phyloP scores from a whole-genome alignment of 1,140 invertebrate genomes.

The Zaprionus kolodkinae region DNA sequence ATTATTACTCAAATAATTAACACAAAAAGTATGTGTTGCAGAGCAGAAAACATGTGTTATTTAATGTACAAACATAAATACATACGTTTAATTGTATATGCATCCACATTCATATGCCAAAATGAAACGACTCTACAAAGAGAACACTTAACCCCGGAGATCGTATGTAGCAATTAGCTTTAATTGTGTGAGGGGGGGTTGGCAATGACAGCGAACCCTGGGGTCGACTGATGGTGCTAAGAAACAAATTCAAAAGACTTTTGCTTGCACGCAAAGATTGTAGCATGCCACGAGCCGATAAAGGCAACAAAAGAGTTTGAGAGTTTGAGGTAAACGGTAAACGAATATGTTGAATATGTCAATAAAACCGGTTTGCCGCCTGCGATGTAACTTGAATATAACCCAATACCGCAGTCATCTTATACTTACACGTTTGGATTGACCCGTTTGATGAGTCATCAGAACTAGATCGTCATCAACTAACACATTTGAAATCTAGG shows the following conservation, averaged over 20 bases:
- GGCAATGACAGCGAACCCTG: slow-evolving; percentile 16
- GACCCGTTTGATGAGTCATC: slow-evolving; percentile 42
- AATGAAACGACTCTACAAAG: slow-evolving; percentile 33
- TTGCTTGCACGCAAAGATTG: slow-evolving; percentile 16
- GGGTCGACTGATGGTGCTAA: slow-evolving; percentile 34
- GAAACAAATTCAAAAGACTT: slow-evolving; percentile 34
- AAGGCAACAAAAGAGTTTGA: neutral
- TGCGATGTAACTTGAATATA: slow-evolving; percentile 23
- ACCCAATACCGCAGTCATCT: neutral
- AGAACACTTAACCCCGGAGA: slow-evolving; percentile 61
- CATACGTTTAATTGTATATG: neutral
- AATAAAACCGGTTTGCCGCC: slow-evolving; percentile 60
- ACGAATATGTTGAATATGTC: slow-evolving; percentile 34
- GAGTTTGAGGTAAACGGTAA: slow-evolving; percentile 36
- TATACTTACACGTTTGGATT: slow-evolving; percentile 21
- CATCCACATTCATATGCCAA: slow-evolving; percentile 14
- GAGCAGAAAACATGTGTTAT: slow-evolving; percentile 17
- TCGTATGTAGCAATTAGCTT: slow-evolving; percentile 53
- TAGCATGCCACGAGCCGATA: slow-evolving; percentile 11
- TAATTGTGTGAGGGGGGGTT: slow-evolving; percentile 46
- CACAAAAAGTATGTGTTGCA: slow-evolving; percentile 6
- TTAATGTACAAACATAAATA: neutral
- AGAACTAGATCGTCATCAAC: slow-evolving; percentile 22
- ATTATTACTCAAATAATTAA: neutral
- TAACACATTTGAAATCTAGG: slow-evolving; percentile 20